A percentile compares a stretch with the other conserved stretches of the same genome.
phyloP scores from a whole-genome alignment of 2,113 vertebrate species.

The Axis porcinus region DNA sequence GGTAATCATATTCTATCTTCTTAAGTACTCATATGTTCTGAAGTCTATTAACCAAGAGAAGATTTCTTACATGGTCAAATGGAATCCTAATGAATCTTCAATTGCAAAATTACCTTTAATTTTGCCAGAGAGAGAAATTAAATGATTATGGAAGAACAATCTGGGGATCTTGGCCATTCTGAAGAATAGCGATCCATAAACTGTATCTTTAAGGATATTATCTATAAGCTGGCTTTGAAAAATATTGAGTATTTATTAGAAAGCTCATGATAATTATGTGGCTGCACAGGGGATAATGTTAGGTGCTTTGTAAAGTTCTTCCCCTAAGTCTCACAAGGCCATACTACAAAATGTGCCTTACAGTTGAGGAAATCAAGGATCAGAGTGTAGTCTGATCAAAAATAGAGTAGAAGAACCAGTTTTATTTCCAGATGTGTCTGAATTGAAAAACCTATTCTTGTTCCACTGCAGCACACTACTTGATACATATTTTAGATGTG shows the following conservation, averaged over 20 bases:
- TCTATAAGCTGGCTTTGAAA: not conserved
- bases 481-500: not conserved
- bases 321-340: not conserved
- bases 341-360: not conserved
- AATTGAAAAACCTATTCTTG: not conserved
- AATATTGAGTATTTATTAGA: not conserved
- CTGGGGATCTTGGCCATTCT: not conserved
- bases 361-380: not conserved
- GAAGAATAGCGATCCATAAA: not conserved
- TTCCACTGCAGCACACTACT: not conserved
- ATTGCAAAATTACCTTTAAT: not conserved
- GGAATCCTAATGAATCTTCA: not conserved
- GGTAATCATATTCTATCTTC: not conserved
- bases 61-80: not conserved
- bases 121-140: slow-evolving; percentile 15
- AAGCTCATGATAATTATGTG: not conserved
- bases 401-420: not conserved
- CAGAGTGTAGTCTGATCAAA: not conserved
- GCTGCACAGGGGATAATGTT: not conserved
- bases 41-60: not conserved
- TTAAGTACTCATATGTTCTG: not conserved
- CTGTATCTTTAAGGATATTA: not conserved
- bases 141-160: not conserved
- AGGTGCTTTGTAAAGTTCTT: not conserved
- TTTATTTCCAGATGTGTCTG: not conserved